Conservation (phyloP, 2,113 vertebrate genomes). For the human (Homo sapiens) region GRCh38 chr20:57947501-57948000, state of each 20-base stretch:
- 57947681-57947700: background rate
- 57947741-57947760: fast-evolving
- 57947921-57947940: slow-evolving; percentile 67
- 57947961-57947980: slow-evolving; percentile 81
- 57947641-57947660: background rate
- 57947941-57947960: slow-evolving; percentile 69
- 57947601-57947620: background rate
- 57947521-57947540: background rate
- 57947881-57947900: slow-evolving; percentile 68
- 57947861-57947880: slow-evolving; percentile 59
- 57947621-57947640: fast-evolving
- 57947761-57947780: fast-evolving
- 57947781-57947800: fast-evolving
- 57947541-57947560: fast-evolving
- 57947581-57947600: fast-evolving
- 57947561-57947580: background rate
- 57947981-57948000: slow-evolving; percentile 86
- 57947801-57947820: background rate
- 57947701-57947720: background rate
- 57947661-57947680: background rate
- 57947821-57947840: slow-evolving; percentile 44
- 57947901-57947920: slow-evolving; percentile 74
- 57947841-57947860: slow-evolving; percentile 46
- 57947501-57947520: fast-evolving
- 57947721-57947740: background rate